Percentiles rank a stretch among this genome's conserved stretches.
Conservation (phyloP, 2,888 invertebrate species). For the Rhagonycha fulva region DNA sequence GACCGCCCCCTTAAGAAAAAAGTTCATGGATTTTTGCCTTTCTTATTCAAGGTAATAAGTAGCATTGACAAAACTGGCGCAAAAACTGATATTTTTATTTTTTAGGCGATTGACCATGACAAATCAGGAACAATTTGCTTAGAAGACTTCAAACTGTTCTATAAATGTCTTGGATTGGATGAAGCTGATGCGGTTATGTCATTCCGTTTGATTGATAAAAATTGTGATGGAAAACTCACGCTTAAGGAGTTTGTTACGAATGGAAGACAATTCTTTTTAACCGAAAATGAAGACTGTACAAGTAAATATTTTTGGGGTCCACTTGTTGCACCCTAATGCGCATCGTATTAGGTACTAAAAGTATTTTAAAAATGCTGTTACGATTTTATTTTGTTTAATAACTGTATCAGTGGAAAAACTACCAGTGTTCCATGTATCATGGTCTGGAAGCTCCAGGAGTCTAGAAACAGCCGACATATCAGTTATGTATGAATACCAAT, state of each 20-base stretch:
- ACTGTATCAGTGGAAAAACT: neutral
- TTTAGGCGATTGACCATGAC: constrained; percentile 81
- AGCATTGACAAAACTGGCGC: neutral
- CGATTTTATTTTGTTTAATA: neutral
- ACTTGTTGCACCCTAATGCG: constrained; percentile 60
- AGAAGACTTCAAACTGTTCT: constrained; percentile 82
- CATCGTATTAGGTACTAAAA: neutral
- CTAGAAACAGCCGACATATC: neutral
- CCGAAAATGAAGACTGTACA: constrained; percentile 74
- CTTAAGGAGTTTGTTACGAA: constrained; percentile 79
- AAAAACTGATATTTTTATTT: neutral
- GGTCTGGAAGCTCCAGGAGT: no score
- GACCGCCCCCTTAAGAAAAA: constrained; percentile 74
- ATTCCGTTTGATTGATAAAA: constrained; percentile 78
- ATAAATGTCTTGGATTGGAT: constrained; percentile 74
- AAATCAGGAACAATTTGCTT: constrained; percentile 77
- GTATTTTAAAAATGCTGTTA: neutral
- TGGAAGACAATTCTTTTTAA: constrained; percentile 79
- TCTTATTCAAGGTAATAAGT: constrained; percentile 72
- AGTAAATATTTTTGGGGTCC: constrained; percentile 90
- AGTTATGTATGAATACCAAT: neutral
- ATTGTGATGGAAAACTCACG: constrained; percentile 77
- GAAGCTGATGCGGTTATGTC: constrained; percentile 77
- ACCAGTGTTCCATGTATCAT: no score
- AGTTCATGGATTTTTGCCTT: constrained; percentile 79